These are phyloP conservation scores for Dryoscopus gambensis DNA, from an alignment of 2,113 vertebrate species.

Conservation along the genomic window DNA sequence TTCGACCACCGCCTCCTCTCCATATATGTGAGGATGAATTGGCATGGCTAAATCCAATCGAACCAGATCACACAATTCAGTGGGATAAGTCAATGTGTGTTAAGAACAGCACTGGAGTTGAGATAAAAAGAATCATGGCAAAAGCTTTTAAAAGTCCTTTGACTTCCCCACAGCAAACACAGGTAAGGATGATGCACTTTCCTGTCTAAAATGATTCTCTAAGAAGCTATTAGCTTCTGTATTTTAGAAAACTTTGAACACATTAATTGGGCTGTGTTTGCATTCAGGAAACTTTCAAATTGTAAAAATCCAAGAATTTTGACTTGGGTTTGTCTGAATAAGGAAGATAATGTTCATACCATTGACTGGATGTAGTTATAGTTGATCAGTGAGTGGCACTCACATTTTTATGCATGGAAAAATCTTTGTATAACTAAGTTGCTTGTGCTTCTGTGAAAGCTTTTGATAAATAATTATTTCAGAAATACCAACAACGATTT, in stretches of 20 bases:
- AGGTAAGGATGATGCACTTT: constrained; percentile 69
- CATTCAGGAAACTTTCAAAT: neutral
- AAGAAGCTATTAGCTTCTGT: neutral
- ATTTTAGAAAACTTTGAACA: neutral
- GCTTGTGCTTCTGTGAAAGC: neutral
- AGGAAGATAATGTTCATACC: neutral
- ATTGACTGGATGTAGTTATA: neutral
- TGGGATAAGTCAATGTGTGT: constrained; percentile 99
- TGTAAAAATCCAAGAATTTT: neutral
- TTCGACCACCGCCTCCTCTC: constrained; percentile 90
- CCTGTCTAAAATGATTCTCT: neutral
- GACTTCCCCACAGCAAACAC: constrained; percentile 91
- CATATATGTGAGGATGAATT: constrained; percentile 95
- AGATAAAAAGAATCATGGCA: constrained; percentile 97
- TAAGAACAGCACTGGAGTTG: constrained; percentile 92
- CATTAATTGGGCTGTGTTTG: neutral
- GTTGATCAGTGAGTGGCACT: neutral
- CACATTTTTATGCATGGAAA: neutral
- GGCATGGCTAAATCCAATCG: constrained; percentile 92
- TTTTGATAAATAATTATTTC: neutral
- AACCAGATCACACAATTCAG: constrained; percentile 90
- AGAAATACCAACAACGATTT: neutral
- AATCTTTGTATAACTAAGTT: neutral
- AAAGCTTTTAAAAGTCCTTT: constrained; percentile 98
- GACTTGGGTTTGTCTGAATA: neutral